These are phyloP conservation scores for Heliconius eleuchia DNA, from an alignment of 1,140 invertebrate genomes.

Conservation along the genomic window DNA sequence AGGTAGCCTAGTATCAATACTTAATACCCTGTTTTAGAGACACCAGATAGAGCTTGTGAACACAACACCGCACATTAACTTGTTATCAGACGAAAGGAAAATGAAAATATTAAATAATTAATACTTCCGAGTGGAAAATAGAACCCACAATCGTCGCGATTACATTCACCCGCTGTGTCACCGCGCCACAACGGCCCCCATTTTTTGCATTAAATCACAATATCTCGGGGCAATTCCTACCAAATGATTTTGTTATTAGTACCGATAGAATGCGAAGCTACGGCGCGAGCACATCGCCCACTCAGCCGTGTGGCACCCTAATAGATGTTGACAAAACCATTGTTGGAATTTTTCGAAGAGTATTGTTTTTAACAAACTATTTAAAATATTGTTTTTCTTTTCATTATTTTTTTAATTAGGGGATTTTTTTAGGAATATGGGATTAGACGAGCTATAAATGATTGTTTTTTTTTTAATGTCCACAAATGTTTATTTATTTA, in stretches of 20 bases:
- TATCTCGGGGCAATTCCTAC: not conserved
- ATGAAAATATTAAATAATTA: too few species aligned
- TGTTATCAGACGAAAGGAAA: too few species aligned
- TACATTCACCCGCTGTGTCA: too few species aligned
- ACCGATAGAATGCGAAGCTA: not conserved
- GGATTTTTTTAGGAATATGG: too few species aligned
- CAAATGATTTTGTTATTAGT: constrained; percentile 4
- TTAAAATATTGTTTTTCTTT: not conserved
- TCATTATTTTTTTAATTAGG: too few species aligned
- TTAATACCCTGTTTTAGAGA: too few species aligned
- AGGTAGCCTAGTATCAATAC: too few species aligned
- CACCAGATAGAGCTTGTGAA: too few species aligned
- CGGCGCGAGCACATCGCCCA: not conserved
- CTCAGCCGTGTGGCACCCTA: not conserved
- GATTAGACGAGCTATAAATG: too few species aligned
- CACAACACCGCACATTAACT: too few species aligned
- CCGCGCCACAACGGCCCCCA: not conserved
- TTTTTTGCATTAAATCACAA: not conserved
- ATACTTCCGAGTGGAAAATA: not conserved
- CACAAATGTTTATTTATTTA: too few species aligned
- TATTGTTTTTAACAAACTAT: constrained; percentile 3
- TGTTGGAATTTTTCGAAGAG: not conserved
- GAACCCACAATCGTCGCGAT: not conserved
- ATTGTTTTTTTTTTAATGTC: too few species aligned
- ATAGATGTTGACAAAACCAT: not conserved